phyloP scores from a whole-genome alignment of 2,113 vertebrate genomes.

The Rhinoderma darwinii region DNA sequence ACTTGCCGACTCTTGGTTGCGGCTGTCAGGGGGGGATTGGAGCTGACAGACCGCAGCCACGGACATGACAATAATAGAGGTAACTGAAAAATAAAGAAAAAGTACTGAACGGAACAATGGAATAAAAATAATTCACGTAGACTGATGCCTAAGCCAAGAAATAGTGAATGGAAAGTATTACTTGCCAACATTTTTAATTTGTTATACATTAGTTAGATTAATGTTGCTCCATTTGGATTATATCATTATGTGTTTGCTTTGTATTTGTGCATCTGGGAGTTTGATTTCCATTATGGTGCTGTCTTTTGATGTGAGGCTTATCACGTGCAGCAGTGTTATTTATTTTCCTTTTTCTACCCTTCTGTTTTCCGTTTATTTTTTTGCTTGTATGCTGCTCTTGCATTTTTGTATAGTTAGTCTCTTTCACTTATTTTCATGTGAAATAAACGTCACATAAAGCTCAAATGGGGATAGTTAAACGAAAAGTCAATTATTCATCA shows the following conservation, averaged over 20 bases:
- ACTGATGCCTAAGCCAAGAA: background rate
- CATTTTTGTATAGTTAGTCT: background rate
- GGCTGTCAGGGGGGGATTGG: too few relatives aligned
- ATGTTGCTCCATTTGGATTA: background rate
- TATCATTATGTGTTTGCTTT: background rate
- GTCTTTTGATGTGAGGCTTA: conserved; percentile 1
- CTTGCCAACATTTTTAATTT: background rate
- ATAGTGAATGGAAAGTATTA: background rate
- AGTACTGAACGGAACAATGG: background rate
- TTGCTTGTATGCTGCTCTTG: background rate
- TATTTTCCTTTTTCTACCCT: background rate
- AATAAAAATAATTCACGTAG: background rate
- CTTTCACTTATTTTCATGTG: background rate
- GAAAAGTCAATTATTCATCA: background rate
- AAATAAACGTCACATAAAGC: background rate
- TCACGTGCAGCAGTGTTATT: background rate
- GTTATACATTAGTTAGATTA: background rate
- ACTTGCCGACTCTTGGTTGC: too few relatives aligned
- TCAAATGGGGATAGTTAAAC: background rate
- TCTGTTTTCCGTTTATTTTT: background rate
- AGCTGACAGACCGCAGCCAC: too few relatives aligned
- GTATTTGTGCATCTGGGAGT: background rate
- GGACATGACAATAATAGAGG: too few relatives aligned
- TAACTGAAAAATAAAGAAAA: background rate
- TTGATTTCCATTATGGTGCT: background rate